These are phyloP conservation scores for Neomorphus geoffroyi DNA, from an alignment of 2,797 vertebrate species.

Conservation along the genomic window DNA sequence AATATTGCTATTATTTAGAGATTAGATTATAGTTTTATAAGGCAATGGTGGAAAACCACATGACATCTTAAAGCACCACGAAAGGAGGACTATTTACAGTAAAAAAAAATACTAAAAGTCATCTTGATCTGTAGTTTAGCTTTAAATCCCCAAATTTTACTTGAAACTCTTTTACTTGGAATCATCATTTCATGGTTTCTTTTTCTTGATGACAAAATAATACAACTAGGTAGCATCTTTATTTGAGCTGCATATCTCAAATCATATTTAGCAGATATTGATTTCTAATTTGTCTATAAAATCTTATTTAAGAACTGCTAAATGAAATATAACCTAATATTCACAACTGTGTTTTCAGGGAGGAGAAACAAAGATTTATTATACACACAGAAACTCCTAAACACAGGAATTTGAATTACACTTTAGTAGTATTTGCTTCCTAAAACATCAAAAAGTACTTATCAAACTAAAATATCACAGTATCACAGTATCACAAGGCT, in stretches of 20 bases:
- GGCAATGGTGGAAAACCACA: background rate
- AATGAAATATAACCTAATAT: background rate
- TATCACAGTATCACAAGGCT: too few relatives aligned
- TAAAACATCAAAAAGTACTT: background rate
- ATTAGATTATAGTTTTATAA: background rate
- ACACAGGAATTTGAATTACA: background rate
- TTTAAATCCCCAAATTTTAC: background rate
- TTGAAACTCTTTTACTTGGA: background rate
- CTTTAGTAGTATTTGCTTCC: background rate
- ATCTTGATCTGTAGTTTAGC: background rate
- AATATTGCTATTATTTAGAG: background rate
- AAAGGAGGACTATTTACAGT: background rate
- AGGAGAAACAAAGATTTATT: rapidly evolving
- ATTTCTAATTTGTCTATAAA: background rate
- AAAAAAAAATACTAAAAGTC: background rate
- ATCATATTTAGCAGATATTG: background rate
- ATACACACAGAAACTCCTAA: rapidly evolving
- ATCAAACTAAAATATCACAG: background rate
- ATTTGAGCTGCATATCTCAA: background rate
- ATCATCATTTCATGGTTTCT: background rate
- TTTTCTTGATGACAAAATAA: background rate
- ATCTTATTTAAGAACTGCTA: background rate
- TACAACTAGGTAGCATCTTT: background rate
- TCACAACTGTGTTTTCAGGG: rapidly evolving
- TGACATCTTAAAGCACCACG: background rate